Base-by-base conservation (phyloP, 2,888 invertebrate genomes). In the Strigamia maritima region DNA sequence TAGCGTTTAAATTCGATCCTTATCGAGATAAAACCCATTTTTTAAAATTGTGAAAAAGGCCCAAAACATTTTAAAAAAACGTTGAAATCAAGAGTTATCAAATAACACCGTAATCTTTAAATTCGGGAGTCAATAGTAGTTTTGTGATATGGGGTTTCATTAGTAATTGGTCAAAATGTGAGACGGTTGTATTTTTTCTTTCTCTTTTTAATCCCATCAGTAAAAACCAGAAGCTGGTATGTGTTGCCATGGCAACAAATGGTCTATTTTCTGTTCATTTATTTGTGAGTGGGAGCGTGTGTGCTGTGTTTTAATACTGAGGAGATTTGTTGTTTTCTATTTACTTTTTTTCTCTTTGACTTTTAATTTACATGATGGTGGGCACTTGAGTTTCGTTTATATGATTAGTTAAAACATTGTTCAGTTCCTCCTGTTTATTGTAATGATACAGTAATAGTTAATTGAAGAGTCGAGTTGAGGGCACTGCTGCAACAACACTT, bases 401-500 rank as follows among this genome's bases (percentile, higher is more conserved):
- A 26, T 65, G 65, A 26, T 65, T 65, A 26, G 24, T 26, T 28
- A 65, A 65, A 65, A 26, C 26, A 24, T 2, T 26, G 65, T 65
- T 65, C 26, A 65, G 26, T 26, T 49, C 24, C 26, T 26, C 2
- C 12, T 7, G 26, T 65, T 65, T 65, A 26, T 65, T 14, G 65
- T 65, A 65, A 65, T 28, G 65, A 65, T 65, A n/a, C n/a, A n/a
- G n/a, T n/a, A 65, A 65, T 65, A 65, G 65, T 65, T 65, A 65
- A 65, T n/a, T 65, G 65, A 65, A 65, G 65, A 65, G 65, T 7
- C 65, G 26, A 65, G 65, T 24, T 65, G 60, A 24, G 65, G 65
- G 65, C 65, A 26, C 22, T 26, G 65, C 22, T 26, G 65, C 65
- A 65, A 60, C 60, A 60, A 65, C 65, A 65, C 14, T 65, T 65